Conservation (phyloP, 2,888 invertebrate genomes). For the Drosophila incognita region DNA sequence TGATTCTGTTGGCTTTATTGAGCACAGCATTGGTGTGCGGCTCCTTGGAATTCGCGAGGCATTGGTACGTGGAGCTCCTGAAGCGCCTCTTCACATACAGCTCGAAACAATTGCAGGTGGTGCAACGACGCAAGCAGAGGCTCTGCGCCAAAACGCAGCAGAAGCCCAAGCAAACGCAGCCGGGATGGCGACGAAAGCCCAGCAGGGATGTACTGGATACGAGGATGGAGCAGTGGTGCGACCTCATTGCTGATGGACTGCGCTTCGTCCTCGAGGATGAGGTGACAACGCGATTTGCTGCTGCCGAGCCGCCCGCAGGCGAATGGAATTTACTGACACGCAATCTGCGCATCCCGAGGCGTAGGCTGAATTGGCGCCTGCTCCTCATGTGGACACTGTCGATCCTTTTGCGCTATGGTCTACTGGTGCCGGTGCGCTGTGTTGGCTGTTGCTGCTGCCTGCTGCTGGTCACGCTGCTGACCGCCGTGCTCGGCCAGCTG, state of each 20-base stretch:
- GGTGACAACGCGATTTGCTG: constrained; percentile 53
- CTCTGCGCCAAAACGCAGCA: not conserved
- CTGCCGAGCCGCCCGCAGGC: constrained; percentile 28
- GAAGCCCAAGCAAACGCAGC: too few relatives aligned
- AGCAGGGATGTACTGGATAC: constrained; percentile 28
- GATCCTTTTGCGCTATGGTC: constrained; percentile 43
- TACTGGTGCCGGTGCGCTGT: constrained; percentile 53
- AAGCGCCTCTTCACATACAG: constrained; percentile 47
- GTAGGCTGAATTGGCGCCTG: constrained; percentile 41
- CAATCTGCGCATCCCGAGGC: constrained; percentile 31
- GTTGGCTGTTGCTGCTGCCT: constrained; percentile 32
- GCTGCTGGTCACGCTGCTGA: constrained; percentile 36
- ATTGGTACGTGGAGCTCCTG: constrained; percentile 36
- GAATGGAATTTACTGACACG: constrained; percentile 65
- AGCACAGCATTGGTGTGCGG: constrained; percentile 22
- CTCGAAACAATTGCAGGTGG: constrained; percentile 23
- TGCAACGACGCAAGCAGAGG: not conserved
- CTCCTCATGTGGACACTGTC: constrained; percentile 41
- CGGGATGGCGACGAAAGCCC: not conserved
- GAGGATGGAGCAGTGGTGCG: constrained; percentile 48
- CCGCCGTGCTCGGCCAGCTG: constrained; percentile 50
- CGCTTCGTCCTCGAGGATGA: constrained; percentile 60
- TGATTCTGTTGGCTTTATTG: constrained; percentile 2
- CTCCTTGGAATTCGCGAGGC: constrained; percentile 2
- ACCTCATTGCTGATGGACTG: constrained; percentile 44